These are phyloP conservation scores for Gryllus bimaculatus DNA, from an alignment of 1,140 invertebrate species.

Conservation along the genomic window DNA sequence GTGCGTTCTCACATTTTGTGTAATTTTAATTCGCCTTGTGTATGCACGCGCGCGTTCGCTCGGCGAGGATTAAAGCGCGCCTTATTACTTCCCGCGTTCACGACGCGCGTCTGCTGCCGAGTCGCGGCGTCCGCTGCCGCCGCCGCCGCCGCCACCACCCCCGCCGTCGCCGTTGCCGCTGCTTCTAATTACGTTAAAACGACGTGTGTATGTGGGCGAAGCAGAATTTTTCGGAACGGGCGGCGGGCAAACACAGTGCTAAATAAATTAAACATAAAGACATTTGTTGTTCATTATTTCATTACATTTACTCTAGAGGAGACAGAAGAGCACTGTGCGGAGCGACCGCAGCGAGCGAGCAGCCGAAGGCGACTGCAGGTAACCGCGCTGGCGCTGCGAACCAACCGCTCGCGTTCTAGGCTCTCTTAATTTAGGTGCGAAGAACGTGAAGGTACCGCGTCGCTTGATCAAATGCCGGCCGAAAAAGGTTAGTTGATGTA, in stretches of 20 bases:
- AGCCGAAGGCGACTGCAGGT: too few relatives aligned
- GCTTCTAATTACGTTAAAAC: slow-evolving; percentile 1
- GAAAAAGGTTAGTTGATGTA: too few relatives aligned
- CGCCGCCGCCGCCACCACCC: too few relatives aligned
- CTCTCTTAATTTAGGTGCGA: too few relatives aligned
- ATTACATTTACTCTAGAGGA: background rate
- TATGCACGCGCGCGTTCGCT: background rate
- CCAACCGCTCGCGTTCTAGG: too few relatives aligned
- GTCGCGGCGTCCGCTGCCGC: too few relatives aligned
- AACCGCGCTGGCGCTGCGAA: too few relatives aligned
- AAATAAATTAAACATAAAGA: slow-evolving; percentile 2
- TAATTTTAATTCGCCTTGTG: background rate
- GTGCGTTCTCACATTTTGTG: background rate
- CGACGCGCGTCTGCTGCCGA: background rate
- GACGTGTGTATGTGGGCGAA: background rate
- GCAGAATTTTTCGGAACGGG: background rate
- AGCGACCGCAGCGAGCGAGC: too few relatives aligned
- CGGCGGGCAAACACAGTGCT: background rate
- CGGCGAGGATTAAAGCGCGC: background rate
- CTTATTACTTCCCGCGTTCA: background rate
- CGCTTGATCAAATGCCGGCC: too few relatives aligned
- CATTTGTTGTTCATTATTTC: slow-evolving; percentile 1
- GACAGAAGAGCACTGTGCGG: background rate
- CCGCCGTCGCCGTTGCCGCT: too few relatives aligned
- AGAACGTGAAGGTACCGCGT: too few relatives aligned